These are phyloP conservation scores for Lutjanus erythropterus DNA, from an alignment of 2,113 vertebrate genomes.

Conservation along the genomic window DNA sequence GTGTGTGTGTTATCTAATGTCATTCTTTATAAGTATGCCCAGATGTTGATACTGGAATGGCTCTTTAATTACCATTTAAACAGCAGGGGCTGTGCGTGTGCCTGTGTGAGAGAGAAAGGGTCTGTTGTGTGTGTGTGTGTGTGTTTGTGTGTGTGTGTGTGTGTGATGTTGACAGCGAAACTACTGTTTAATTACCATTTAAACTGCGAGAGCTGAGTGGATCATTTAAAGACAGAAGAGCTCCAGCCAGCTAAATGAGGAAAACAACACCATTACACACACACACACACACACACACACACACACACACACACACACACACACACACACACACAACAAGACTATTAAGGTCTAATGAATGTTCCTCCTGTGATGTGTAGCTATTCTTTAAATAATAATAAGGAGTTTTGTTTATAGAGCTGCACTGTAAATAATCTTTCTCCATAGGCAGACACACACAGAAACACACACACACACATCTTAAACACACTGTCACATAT, in stretches of 20 bases:
- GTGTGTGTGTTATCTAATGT: slow-evolving; percentile 62
- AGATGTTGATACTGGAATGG: slow-evolving; percentile 98
- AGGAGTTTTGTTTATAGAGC: slow-evolving; percentile 90
- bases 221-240: slow-evolving; percentile 92
- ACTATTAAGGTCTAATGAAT: slow-evolving; percentile 93
- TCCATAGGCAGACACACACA: background rate
- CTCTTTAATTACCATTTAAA: slow-evolving; percentile 97
- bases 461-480: background rate
- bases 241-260: slow-evolving; percentile 92
- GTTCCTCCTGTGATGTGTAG: slow-evolving; percentile 92
- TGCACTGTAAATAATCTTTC: slow-evolving; percentile 88
- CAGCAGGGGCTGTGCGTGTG: slow-evolving; percentile 70
- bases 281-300: slow-evolving; percentile 31
- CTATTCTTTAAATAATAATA: slow-evolving; percentile 91
- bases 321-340: slow-evolving; percentile 83
- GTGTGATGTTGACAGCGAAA: slow-evolving; percentile 92
- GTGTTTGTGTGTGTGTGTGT: slow-evolving; percentile 32
- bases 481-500: background rate
- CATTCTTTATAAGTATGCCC: slow-evolving; percentile 93
- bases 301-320: slow-evolving; percentile 28
- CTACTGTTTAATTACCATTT: slow-evolving; percentile 99
- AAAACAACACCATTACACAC: slow-evolving; percentile 72
- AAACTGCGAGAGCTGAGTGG: slow-evolving; percentile 98
- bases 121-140: slow-evolving; percentile 45
- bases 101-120: slow-evolving; percentile 3